These are phyloP conservation scores for Gorsachius magnificus DNA, from an alignment of 2,797 vertebrate genomes.

Conservation along the genomic window DNA sequence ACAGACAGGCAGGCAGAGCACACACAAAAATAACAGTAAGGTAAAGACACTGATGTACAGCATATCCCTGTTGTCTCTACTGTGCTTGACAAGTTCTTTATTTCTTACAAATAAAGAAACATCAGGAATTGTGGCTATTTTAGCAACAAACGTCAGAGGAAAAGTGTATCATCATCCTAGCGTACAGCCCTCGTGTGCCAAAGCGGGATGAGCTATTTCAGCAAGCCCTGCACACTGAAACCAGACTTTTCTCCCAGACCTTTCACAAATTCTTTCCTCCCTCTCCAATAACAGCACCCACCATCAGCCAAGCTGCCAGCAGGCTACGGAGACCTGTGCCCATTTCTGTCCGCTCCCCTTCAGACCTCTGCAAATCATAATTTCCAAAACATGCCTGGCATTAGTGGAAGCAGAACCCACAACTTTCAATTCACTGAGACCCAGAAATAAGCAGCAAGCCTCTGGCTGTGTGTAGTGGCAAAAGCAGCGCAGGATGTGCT, in stretches of 20 bases:
- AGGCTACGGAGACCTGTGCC: background rate
- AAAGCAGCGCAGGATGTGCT: background rate
- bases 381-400: background rate
- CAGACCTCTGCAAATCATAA: background rate
- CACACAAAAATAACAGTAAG: background rate
- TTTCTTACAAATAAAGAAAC: background rate
- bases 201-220: background rate
- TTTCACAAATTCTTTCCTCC: background rate
- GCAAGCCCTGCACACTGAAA: background rate
- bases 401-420: background rate
- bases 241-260: background rate
- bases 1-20: background rate
- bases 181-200: background rate
- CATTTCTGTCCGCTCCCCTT: background rate
- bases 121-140: background rate
- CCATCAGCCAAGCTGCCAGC: background rate
- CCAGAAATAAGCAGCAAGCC: background rate
- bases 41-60: background rate
- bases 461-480: background rate
- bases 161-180: background rate
- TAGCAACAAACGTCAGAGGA: background rate
- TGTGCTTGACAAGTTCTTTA: background rate
- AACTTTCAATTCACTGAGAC: slow-evolving; percentile 4
- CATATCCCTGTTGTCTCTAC: background rate
- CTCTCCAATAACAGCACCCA: background rate